phyloP scores from a whole-genome alignment of 37 sponge, comb jelly and placozoan genomes.

The Hexactinellida sp. region DNA sequence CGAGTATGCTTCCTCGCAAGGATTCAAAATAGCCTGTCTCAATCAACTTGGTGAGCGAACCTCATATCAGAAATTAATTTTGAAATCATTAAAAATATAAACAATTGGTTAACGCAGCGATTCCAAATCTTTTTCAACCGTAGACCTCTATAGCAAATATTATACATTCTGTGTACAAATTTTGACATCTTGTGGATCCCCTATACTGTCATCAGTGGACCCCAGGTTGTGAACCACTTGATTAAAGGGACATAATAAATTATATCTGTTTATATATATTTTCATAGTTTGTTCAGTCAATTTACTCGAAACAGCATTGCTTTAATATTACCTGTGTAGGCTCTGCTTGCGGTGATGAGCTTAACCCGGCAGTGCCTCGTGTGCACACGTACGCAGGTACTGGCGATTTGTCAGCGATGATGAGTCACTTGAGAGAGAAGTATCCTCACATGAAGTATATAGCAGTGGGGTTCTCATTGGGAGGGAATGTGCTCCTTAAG shows the following conservation, averaged over 20 bases:
- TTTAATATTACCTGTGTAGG: background rate
- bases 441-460: slow-evolving; percentile 36
- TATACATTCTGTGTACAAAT: too few relatives aligned
- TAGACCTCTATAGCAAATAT: too few relatives aligned
- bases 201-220: too few relatives aligned
- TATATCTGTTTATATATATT: background rate
- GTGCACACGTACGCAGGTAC: slow-evolving; percentile 45
- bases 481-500: slow-evolving; percentile 54
- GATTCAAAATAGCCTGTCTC: slow-evolving; percentile 50
- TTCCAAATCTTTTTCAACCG: too few relatives aligned
- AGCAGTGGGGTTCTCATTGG: slow-evolving; percentile 71
- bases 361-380: background rate
- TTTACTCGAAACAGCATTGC: background rate
- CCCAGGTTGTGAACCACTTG: too few relatives aligned
- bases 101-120: too few relatives aligned
- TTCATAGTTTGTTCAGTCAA: background rate
- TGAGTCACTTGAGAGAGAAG: slow-evolving; percentile 23
- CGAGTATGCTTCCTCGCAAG: background rate
- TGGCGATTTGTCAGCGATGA: slow-evolving; percentile 49
- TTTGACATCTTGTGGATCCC: too few relatives aligned
- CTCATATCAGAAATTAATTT: too few relatives aligned
- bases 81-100: too few relatives aligned
- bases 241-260: too few relatives aligned
- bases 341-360: background rate
- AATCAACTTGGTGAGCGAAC: slow-evolving; percentile 80